Conservation (phyloP, 1,140 invertebrate genomes). For the Drosophila kikkawai region DNA sequence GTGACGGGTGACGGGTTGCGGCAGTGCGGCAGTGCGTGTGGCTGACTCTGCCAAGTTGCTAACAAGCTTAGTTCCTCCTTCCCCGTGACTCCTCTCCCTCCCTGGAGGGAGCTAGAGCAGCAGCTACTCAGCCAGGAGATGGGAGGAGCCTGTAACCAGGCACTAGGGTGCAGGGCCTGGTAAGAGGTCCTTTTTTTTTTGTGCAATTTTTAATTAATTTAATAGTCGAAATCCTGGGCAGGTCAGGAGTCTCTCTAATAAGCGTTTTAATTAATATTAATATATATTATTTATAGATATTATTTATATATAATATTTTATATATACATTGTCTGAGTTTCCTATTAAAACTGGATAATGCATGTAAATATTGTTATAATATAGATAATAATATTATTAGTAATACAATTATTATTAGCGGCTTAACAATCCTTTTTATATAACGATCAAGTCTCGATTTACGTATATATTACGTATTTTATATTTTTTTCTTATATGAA, state of each 20-base stretch:
- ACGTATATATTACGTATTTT: too few relatives aligned
- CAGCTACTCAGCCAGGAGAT: slow-evolving; percentile 2
- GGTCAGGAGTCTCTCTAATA: background rate
- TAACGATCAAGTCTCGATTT: too few relatives aligned
- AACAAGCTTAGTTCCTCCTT: slow-evolving; percentile 76
- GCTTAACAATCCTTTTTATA: too few relatives aligned
- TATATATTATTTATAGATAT: too few relatives aligned
- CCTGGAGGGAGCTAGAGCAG: background rate
- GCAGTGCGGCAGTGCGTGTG: slow-evolving; percentile 54
- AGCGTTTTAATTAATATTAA: too few relatives aligned
- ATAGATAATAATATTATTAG: too few relatives aligned
- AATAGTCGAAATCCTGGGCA: background rate
- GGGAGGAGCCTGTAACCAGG: background rate
- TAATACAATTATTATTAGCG: too few relatives aligned
- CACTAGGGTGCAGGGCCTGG: background rate
- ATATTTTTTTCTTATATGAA: too few relatives aligned
- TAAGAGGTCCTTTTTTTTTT: background rate
- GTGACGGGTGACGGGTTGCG: background rate
- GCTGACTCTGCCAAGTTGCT: slow-evolving; percentile 71
- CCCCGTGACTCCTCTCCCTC: slow-evolving; percentile 22
- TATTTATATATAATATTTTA: too few relatives aligned
- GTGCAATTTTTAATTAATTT: slow-evolving; percentile 52
- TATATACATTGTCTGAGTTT: too few relatives aligned
- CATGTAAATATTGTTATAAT: too few relatives aligned
- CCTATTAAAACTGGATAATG: too few relatives aligned